Percentiles rank a stretch among this genome's conserved stretches.
Conservation (phyloP, 2,888 invertebrate genomes). For the Tetanocera ferruginea region DNA sequence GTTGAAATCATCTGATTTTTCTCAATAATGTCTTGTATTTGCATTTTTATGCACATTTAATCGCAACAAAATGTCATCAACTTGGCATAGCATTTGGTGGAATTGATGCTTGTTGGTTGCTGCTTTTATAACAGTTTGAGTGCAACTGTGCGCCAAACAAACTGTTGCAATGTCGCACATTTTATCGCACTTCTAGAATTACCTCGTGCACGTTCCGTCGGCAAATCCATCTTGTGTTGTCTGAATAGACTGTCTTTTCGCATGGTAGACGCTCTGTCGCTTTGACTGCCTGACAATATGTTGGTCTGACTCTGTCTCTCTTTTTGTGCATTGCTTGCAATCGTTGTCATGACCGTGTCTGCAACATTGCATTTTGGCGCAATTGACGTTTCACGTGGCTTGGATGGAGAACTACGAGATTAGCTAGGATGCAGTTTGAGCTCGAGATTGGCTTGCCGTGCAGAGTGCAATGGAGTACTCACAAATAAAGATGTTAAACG, state of each 20-base stretch:
- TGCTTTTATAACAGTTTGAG: background rate
- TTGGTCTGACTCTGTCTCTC: background rate
- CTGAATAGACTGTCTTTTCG: constrained; percentile 11
- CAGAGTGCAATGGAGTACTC: constrained; percentile 19
- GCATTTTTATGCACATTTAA: constrained; percentile 68
- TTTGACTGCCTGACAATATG: background rate
- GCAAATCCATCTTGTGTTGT: constrained; percentile 44
- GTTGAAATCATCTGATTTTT: background rate
- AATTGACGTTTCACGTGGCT: constrained; percentile 3
- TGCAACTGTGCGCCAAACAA: constrained; percentile 36
- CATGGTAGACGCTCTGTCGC: background rate
- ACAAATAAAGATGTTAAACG: constrained; percentile 65
- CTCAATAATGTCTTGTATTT: constrained; percentile 51
- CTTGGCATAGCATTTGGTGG: constrained; percentile 36
- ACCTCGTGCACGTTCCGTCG: constrained; percentile 60
- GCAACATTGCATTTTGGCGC: constrained; percentile 18
- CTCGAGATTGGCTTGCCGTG: background rate
- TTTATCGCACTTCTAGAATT: constrained; percentile 67
- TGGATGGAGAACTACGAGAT: background rate
- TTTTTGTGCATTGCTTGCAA: constrained; percentile 10
- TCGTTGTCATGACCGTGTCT: background rate
- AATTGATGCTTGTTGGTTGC: background rate
- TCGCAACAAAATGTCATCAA: constrained; percentile 65
- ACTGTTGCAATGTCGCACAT: constrained; percentile 66
- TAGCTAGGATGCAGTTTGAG: background rate